Conservation (phyloP, 2,797 vertebrate species). For the Cuniculus paca region DNA sequence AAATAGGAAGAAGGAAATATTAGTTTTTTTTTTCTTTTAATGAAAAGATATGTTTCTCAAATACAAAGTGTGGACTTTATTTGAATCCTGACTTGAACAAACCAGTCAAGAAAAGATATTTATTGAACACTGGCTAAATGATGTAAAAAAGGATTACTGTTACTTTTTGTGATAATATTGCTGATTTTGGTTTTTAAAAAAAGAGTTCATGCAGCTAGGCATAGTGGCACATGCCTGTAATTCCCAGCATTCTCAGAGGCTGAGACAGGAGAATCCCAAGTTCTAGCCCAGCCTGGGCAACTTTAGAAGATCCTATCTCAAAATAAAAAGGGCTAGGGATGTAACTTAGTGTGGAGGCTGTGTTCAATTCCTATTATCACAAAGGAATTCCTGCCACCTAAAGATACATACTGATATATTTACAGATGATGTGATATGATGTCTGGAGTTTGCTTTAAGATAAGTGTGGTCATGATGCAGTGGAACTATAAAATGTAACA, state of each 20-base stretch:
- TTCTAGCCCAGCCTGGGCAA: neutral
- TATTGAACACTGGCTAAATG: constrained; percentile 31
- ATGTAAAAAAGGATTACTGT: constrained; percentile 53
- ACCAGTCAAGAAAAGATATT: constrained; percentile 56
- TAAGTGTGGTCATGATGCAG: neutral
- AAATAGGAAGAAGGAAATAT: neutral
- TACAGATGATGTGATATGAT: constrained; percentile 42
- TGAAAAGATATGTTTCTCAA: constrained; percentile 62
- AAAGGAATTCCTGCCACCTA: constrained; percentile 36
- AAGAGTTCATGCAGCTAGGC: neutral
- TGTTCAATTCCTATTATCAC: neutral
- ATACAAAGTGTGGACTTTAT: constrained; percentile 61
- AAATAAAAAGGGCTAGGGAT: neutral
- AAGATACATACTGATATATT: constrained; percentile 59
- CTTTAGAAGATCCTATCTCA: neutral
- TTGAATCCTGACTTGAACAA: constrained; percentile 69
- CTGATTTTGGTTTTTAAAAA: neutral
- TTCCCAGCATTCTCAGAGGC: neutral
- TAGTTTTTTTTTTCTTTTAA: constrained; percentile 1
- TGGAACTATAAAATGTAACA: neutral
- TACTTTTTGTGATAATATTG: constrained; percentile 34
- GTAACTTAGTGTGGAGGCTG: neutral
- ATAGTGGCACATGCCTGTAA: neutral
- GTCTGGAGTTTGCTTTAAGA: constrained; percentile 42
- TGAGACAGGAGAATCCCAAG: neutral